These are phyloP conservation scores for Bambusicola thoracicus DNA, from an alignment of 2,113 vertebrate genomes.

Conservation along the genomic window DNA sequence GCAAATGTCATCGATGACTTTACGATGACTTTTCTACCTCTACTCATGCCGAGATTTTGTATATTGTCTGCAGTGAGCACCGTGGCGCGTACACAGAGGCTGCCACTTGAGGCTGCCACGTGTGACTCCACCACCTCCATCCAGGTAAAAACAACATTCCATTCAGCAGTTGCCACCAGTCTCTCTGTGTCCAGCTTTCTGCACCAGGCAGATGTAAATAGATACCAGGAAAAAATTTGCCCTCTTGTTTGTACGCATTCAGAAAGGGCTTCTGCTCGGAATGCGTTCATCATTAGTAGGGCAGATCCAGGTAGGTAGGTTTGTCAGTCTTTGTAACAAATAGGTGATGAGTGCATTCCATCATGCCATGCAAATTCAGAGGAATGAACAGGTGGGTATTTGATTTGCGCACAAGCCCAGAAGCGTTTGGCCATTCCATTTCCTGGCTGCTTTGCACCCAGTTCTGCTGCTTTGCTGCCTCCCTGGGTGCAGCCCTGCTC, in stretches of 20 bases:
- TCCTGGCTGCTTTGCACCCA: not conserved
- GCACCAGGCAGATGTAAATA: not conserved
- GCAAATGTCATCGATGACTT: slow-evolving; percentile 47
- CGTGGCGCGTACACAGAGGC: not conserved
- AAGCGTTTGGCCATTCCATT: not conserved
- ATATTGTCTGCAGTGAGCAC: not conserved
- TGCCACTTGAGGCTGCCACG: not conserved
- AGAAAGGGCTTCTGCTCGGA: not conserved
- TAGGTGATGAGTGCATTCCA: not conserved
- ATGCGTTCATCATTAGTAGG: not conserved
- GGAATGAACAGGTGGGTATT: not conserved
- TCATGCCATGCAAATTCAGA: not conserved
- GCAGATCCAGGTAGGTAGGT: not conserved
- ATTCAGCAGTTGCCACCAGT: not conserved
- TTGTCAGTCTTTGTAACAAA: not conserved
- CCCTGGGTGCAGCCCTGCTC: not conserved
- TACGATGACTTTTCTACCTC: not conserved
- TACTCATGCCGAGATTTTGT: not conserved
- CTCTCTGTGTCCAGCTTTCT: not conserved
- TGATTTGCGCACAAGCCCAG: not conserved
- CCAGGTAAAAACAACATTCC: not conserved
- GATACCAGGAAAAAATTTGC: not conserved
- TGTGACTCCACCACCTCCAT: not conserved
- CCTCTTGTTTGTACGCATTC: not conserved
- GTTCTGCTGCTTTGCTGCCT: not conserved